Evolutionary conservation across 2,888 invertebrate species (phyloP).

Genomic region (Drosophila koepferae): DNA sequence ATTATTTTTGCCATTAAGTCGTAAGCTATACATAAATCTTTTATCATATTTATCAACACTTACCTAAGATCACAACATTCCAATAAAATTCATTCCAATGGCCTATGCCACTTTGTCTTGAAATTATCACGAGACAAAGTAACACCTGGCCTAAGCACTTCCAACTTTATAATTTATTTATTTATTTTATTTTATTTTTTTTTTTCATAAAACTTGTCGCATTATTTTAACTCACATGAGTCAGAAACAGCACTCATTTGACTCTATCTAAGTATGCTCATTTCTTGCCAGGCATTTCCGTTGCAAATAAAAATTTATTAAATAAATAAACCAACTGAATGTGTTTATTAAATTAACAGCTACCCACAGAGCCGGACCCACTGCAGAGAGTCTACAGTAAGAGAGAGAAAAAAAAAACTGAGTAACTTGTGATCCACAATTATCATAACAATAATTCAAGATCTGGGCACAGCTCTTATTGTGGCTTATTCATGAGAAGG

Average conservation of each 20-base stretch:
- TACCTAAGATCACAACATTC: background rate
- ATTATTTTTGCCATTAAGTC: no score
- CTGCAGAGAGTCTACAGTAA: conserved; percentile 3
- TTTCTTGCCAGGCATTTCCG: conserved; percentile 63
- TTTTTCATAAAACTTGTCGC: background rate
- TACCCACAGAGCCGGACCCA: conserved; percentile 37
- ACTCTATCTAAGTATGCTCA: conserved; percentile 13
- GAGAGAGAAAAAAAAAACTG: background rate
- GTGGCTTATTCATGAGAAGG: conserved; percentile 46
- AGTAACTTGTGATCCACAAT: conserved; percentile 50
- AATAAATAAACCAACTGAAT: conserved; percentile 68
- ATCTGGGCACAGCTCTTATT: conserved; percentile 41
- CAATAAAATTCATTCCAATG: background rate
- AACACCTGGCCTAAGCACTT: background rate
- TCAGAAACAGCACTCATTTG: conserved; percentile 32
- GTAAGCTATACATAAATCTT: background rate
- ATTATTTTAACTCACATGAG: conserved; percentile 32
- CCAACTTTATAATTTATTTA: background rate
- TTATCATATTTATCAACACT: background rate
- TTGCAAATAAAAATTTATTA: conserved; percentile 42
- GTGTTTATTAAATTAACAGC: conserved; percentile 79
- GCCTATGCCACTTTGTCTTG: no score
- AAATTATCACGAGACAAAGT: background rate
- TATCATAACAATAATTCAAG: conserved; percentile 79
- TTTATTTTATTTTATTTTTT: background rate